Percentiles rank a stretch among this genome's conserved stretches.
phyloP scores from a whole-genome alignment of 1,140 invertebrate species.

The Atta texana region DNA sequence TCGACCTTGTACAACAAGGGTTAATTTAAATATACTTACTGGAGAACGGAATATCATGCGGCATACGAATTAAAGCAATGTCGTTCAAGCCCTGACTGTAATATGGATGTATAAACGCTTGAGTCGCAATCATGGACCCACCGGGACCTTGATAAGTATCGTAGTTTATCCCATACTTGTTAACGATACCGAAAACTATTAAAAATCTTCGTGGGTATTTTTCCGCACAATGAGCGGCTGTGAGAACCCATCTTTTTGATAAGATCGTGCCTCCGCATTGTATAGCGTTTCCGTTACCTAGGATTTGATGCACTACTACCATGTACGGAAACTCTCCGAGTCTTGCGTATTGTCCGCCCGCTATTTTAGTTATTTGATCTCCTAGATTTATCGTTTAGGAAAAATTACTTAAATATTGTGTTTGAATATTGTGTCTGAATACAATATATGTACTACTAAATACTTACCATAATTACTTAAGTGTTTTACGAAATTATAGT shows the following conservation, averaged over 20 bases:
- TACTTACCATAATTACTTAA: too few relatives aligned
- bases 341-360: constrained; percentile 42
- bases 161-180: background rate
- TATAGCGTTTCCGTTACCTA: background rate
- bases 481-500: too few relatives aligned
- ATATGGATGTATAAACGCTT: background rate
- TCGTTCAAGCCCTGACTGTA: background rate
- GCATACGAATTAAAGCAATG: background rate
- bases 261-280: constrained; percentile 5
- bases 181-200: background rate
- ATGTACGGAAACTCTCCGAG: constrained; percentile 61
- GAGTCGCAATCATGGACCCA: background rate
- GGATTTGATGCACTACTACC: background rate
- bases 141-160: background rate
- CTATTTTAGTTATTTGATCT: background rate
- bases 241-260: constrained; percentile 23
- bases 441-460: too few relatives aligned
- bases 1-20: too few relatives aligned
- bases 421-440: too few relatives aligned
- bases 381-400: background rate
- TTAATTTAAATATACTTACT: background rate
- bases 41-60: background rate
- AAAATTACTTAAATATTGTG: background rate
- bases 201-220: background rate
- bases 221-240: background rate